Conservation (phyloP, 1,140 invertebrate genomes). For the Adelges cooleyi region DNA sequence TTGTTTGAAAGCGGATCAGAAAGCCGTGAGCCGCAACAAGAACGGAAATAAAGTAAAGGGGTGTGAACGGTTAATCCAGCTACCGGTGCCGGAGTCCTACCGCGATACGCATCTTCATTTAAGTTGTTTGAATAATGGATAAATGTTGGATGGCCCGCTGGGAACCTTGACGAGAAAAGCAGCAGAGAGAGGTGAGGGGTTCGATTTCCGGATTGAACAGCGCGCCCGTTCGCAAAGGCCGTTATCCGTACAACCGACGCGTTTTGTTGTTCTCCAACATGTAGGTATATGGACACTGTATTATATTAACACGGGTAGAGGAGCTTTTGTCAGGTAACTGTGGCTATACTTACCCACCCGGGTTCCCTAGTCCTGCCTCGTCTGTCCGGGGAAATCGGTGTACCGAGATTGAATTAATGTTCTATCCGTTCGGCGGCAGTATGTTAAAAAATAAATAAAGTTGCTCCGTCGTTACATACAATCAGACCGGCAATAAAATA, state of each 20-base stretch:
- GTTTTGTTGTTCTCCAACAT: no score
- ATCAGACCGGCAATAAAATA: no score
- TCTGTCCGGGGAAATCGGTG: no score
- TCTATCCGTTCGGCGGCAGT: no score
- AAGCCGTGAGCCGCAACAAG: constrained; percentile 3
- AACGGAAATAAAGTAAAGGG: constrained; percentile 22
- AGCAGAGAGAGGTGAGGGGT: neutral
- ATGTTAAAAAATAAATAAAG: no score
- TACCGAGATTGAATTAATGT: no score
- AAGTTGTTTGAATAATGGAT: constrained; percentile 23
- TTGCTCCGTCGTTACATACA: no score
- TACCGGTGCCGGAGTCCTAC: neutral
- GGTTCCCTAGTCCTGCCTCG: no score
- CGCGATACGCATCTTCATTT: constrained; percentile 20
- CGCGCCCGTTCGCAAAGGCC: neutral
- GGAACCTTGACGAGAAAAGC: neutral
- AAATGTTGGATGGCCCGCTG: neutral
- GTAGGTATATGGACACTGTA: no score
- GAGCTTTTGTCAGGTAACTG: no score
- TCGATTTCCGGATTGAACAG: constrained; percentile 17
- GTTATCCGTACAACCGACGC: neutral
- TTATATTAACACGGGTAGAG: no score
- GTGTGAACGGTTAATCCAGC: constrained; percentile 20
- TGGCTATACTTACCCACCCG: no score
- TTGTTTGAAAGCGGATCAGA: constrained; percentile 23